Evolutionary conservation across 2,113 vertebrate genomes (phyloP).

Genomic region (Tachuris rubrigastra): DNA sequence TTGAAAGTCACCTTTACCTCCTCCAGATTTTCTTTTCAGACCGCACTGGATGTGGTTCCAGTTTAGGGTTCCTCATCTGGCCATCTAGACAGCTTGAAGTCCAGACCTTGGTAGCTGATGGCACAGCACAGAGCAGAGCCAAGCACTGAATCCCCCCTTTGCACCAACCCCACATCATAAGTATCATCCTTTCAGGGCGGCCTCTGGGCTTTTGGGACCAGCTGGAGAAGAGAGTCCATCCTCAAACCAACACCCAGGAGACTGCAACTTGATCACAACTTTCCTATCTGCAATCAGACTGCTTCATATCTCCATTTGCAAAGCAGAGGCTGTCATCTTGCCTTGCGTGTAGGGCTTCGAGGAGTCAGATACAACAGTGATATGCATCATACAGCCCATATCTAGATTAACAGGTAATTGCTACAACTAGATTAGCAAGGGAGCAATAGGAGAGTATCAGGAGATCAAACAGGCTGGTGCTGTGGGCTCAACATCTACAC

Average conservation of each 20-base stretch:
- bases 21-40: neutral
- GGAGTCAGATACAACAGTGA: neutral
- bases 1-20: neutral
- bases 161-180: neutral
- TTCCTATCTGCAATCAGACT: neutral
- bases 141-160: neutral
- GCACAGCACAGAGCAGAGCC: neutral
- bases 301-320: neutral
- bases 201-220: neutral
- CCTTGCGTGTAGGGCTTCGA: neutral
- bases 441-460: neutral
- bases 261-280: neutral
- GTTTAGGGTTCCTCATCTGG: neutral
- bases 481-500: neutral
- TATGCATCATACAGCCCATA: neutral
- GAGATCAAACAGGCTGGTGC: neutral
- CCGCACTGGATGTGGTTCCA: neutral
- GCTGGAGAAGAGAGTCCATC: neutral
- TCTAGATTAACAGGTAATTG: conserved; percentile 28
- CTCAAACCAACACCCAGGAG: neutral
- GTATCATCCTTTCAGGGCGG: neutral
- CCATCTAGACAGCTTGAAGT: neutral
- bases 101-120: neutral
- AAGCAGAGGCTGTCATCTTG: neutral
- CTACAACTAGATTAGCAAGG: conserved; percentile 4